phyloP scores from a whole-genome alignment of 2,888 invertebrate species.

The Aleiodes alternator region DNA sequence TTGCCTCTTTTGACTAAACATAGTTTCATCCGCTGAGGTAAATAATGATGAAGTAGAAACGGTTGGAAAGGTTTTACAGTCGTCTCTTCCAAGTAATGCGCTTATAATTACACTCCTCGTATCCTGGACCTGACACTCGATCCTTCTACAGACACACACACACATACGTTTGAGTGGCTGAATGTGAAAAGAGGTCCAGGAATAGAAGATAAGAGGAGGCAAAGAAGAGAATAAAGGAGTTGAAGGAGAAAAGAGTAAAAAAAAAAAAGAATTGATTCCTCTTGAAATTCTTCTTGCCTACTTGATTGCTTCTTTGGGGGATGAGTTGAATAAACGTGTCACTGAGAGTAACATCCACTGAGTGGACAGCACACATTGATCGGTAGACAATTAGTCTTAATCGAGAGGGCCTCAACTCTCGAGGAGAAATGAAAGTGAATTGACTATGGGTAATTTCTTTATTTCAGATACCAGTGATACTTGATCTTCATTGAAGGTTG shows the following conservation, averaged over 20 bases:
- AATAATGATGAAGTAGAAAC: conserved; percentile 38
- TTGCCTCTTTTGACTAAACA: conserved; percentile 20
- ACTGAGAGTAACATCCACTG: conserved; percentile 13
- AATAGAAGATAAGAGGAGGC: conserved; percentile 37
- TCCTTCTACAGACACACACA: conserved; percentile 27
- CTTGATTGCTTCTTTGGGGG: conserved; percentile 6
- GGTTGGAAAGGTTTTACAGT: conserved; percentile 38
- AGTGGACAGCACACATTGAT: conserved; percentile 37
- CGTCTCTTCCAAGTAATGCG: conserved; percentile 64
- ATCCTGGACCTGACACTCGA: conserved; percentile 54
- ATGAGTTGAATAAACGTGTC: conserved; percentile 12
- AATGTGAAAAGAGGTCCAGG: conserved; percentile 17
- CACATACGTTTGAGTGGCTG: conserved; percentile 42
- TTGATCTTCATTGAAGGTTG: conserved; percentile 33
- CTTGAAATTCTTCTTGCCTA: not conserved
- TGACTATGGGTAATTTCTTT: conserved; percentile 5
- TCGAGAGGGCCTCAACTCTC: not conserved
- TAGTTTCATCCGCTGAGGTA: conserved; percentile 39
- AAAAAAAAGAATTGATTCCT: conserved; percentile 6
- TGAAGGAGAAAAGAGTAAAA: conserved; percentile 8
- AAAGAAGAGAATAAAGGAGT: conserved; percentile 6
- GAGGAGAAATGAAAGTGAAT: conserved; percentile 10
- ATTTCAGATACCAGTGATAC: conserved; percentile 14
- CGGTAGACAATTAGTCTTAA: conserved; percentile 40
- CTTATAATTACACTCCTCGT: conserved; percentile 67